Base-by-base conservation (phyloP, 2,797 vertebrate genomes). In the Falco concolor region DNA sequence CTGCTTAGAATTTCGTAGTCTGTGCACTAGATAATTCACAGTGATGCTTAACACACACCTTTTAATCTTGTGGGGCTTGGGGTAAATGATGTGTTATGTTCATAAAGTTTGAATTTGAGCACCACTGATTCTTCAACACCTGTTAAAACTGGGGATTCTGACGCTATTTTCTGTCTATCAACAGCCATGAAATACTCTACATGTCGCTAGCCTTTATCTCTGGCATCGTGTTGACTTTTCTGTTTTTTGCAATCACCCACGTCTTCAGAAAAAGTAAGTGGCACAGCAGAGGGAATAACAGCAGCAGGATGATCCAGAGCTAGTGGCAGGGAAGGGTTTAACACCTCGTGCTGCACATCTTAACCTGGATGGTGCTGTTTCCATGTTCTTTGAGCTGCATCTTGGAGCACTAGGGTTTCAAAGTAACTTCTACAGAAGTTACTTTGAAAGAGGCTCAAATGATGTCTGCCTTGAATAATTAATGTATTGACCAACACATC, bases 221-320 rank as follows among this genome's bases (percentile, higher is more conserved):
- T 24, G 98, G 97, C 6, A 7, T 97, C 87, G 47, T 98, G 16
- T 67, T 74, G 45, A 82, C 97, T 2, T 2, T 95, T 79, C 53
- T 98, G 59, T 27, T 97, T 6, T 54, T 70, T 74, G 84, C 50
- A 24, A 2, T 96, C 57, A 4, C 96, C 94, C 65, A 2, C 74
- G 34, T 97, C 64, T 25, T 87, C 86, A 52, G 80, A 57, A 98
- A 90, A 95, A 59, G 98, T 98, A 90, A 98, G 98, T 95, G 82
- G 14, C 60, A 17, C 60, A 19, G 13, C 0, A 0, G 3, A 25
- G 60, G 63, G 28, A 50, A 4, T 12, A 14, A 9, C 3, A 7
- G 61, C 61, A 65, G 84, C 8, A 3, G 1, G 30, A 3, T 13
- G 24, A 12, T 21, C 18, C 65, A 34, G 69, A 20, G 16, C 30